Evolutionary conservation across 2,113 vertebrate species (phyloP).

Genomic region (Strix uralensis): DNA sequence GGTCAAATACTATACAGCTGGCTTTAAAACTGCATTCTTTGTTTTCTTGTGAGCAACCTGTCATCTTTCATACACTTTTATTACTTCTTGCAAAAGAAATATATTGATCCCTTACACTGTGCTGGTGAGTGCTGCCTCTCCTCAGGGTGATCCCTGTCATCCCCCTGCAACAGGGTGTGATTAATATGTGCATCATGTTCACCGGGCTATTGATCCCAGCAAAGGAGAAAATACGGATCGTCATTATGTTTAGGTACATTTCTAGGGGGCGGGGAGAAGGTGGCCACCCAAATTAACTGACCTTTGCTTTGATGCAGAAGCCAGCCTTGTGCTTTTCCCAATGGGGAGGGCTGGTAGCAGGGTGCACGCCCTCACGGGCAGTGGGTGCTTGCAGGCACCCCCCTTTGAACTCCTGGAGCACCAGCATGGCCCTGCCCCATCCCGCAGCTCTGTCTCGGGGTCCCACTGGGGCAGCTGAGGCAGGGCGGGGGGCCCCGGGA

Average conservation of each 20-base stretch:
- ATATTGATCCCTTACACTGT: neutral
- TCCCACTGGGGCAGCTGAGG: neutral
- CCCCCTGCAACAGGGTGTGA: accelerated
- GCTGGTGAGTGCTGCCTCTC: neutral
- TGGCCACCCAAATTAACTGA: neutral
- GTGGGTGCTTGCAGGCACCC: no score
- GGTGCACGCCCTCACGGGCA: accelerated
- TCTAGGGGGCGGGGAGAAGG: neutral
- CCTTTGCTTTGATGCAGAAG: neutral
- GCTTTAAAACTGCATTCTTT: neutral
- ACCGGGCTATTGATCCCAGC: neutral
- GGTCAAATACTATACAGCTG: neutral
- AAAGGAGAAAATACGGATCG: neutral
- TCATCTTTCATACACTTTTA: neutral
- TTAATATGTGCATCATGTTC: neutral
- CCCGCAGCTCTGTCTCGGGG: accelerated
- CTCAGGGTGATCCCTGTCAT: neutral
- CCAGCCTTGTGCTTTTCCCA: no score
- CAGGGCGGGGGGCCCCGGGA: neutral
- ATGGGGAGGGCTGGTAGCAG: accelerated
- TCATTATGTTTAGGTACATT: neutral
- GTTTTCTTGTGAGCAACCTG: neutral
- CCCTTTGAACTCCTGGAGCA: no score
- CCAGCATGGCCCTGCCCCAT: neutral
- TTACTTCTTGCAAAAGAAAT: neutral